These are phyloP conservation scores for Lapara coniferarum DNA, from an alignment of 2,888 invertebrate genomes.

Conservation along the genomic window DNA sequence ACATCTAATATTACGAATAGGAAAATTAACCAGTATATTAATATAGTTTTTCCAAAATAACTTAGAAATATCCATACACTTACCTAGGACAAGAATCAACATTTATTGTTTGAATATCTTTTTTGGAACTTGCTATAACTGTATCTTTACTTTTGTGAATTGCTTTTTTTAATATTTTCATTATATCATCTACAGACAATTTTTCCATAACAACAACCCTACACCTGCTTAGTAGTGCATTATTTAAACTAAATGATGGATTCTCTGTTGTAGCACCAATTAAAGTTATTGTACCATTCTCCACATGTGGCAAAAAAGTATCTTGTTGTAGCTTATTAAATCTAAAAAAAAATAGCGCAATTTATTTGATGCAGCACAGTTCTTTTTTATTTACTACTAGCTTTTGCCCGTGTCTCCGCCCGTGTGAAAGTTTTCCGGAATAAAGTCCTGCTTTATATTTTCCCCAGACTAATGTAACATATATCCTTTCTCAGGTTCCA, in stretches of 20 bases:
- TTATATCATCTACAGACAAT: slow-evolving; percentile 83
- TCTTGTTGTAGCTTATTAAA: slow-evolving; percentile 94
- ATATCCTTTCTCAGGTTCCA: too few relatives aligned
- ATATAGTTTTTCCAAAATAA: not conserved
- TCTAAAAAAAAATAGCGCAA: slow-evolving; percentile 56
- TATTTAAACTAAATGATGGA: slow-evolving; percentile 93
- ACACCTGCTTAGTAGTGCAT: slow-evolving; percentile 90
- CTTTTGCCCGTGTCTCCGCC: too few relatives aligned
- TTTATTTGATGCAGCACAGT: too few relatives aligned
- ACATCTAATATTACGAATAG: slow-evolving; percentile 44
- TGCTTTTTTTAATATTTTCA: slow-evolving; percentile 85
- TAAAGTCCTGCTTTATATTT: too few relatives aligned
- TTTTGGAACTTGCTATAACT: slow-evolving; percentile 49
- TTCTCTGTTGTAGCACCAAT: slow-evolving; percentile 95
- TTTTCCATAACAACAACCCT: slow-evolving; percentile 90
- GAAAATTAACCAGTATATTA: too few relatives aligned
- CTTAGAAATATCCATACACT: not conserved
- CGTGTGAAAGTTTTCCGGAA: too few relatives aligned
- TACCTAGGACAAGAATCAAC: not conserved
- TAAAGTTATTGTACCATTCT: slow-evolving; percentile 89
- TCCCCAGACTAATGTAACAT: too few relatives aligned
- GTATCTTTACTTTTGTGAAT: slow-evolving; percentile 61
- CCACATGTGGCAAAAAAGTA: slow-evolving; percentile 90
- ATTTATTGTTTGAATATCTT: not conserved
- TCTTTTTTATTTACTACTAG: too few relatives aligned